Evolutionary conservation across 2,113 vertebrate genomes (phyloP).

Genomic region (Tachuris rubrigastra): DNA sequence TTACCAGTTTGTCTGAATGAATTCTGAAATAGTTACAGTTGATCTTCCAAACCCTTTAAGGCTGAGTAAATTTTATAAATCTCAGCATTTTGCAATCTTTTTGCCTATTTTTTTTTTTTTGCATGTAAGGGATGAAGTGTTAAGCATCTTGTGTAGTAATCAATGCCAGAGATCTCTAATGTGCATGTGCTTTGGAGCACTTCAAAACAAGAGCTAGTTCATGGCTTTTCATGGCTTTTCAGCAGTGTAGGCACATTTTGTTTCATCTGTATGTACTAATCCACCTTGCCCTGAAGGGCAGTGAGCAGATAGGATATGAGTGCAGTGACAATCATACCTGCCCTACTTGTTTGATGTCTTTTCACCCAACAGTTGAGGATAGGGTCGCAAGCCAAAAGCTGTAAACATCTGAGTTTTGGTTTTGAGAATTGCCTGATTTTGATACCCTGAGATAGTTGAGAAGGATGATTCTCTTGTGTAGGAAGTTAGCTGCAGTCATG

Average conservation of each 20-base stretch:
- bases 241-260: neutral
- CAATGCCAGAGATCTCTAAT: neutral
- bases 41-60: neutral
- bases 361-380: neutral
- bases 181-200: fast-evolving
- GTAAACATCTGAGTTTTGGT: neutral
- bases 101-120: fast-evolving
- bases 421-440: neutral
- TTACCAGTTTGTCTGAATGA: neutral
- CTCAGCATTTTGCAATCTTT: neutral
- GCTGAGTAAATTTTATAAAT: neutral
- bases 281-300: neutral
- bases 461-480: neutral
- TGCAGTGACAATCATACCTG: neutral
- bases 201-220: neutral
- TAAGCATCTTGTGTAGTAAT: neutral
- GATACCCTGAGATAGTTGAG: neutral
- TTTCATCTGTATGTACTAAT: neutral
- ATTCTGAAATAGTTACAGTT: neutral
- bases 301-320: neutral
- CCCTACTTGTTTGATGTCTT: neutral
- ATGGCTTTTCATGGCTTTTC: neutral
- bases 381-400: neutral
- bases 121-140: neutral
- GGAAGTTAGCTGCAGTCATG: fast-evolving